Percentiles rank a stretch among this genome's conserved stretches.
Conservation (phyloP, 2,888 invertebrate species). For the Callyntrura guangdongensis region DNA sequence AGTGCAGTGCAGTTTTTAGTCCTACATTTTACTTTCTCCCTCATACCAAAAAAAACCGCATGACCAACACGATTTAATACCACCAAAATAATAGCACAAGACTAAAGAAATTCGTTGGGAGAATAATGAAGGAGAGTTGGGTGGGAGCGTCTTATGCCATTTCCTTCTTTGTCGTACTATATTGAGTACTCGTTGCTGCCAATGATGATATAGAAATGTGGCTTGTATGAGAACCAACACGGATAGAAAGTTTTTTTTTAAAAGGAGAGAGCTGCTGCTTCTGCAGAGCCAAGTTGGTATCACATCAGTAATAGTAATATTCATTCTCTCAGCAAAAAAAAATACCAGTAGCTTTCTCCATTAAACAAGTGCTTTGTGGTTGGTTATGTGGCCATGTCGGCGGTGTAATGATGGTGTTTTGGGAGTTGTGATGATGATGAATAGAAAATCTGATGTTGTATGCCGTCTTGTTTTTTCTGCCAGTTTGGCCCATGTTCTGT, state of each 20-base stretch:
- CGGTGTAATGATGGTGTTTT: constrained; percentile 30
- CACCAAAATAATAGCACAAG: too few species aligned
- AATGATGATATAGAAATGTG: not conserved
- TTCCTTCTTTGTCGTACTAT: not conserved
- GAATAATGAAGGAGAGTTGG: too few species aligned
- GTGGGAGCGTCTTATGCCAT: too few species aligned
- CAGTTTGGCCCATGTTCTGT: too few species aligned
- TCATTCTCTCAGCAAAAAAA: not conserved
- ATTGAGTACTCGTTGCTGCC: not conserved
- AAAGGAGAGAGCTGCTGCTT: not conserved
- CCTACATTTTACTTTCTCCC: too few species aligned
- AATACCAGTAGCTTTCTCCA: constrained; percentile 54
- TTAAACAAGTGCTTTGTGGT: constrained; percentile 45
- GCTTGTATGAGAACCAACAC: not conserved
- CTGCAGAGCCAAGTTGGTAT: not conserved
- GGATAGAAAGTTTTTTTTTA: constrained; percentile 38
- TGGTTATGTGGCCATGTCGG: constrained; percentile 1
- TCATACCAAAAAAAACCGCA: too few species aligned
- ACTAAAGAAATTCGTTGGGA: too few species aligned
- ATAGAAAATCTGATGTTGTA: too few species aligned
- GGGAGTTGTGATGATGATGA: not conserved
- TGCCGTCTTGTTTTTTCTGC: too few species aligned
- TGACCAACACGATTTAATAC: too few species aligned
- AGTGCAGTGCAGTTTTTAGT: too few species aligned
- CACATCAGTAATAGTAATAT: too few species aligned